Percentiles rank a stretch among this genome's conserved stretches.
phyloP scores from a whole-genome alignment of 1,140 invertebrate genomes.

The Anastrepha obliqua region DNA sequence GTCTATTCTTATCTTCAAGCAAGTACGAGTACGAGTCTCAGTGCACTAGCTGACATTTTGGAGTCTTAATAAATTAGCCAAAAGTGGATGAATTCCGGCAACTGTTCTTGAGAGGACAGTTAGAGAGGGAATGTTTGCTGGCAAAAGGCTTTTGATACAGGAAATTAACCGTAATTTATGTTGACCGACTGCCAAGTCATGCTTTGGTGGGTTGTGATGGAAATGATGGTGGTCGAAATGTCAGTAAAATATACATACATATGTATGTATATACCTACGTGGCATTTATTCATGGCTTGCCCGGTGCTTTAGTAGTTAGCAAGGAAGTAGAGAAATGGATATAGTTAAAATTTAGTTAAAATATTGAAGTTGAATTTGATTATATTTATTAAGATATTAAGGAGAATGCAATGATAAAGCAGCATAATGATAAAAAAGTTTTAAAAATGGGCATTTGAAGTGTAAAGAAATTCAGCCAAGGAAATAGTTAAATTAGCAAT shows the following conservation, averaged over 20 bases:
- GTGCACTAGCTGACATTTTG: neutral
- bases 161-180: constrained; percentile 49
- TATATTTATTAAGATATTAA: too few relatives aligned
- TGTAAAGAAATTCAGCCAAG: too few relatives aligned
- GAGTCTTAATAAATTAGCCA: constrained; percentile 36
- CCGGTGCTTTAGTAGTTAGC: too few relatives aligned
- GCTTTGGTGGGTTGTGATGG: neutral
- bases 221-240: constrained; percentile 42
- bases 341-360: too few relatives aligned
- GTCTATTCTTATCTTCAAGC: constrained; percentile 11
- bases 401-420: too few relatives aligned
- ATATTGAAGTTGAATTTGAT: too few relatives aligned
- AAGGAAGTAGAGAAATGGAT: too few relatives aligned
- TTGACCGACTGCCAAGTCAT: constrained; percentile 30
- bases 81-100: constrained; percentile 37
- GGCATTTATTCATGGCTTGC: too few relatives aligned
- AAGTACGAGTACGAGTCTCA: neutral
- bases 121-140: neutral
- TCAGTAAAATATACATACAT: neutral
- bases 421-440: too few relatives aligned
- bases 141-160: constrained; percentile 49
- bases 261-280: neutral
- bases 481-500: too few relatives aligned
- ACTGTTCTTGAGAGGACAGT: constrained; percentile 24
- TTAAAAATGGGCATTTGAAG: too few relatives aligned